A percentile compares a stretch with the other conserved stretches of the same genome.
phyloP scores from a whole-genome alignment of 30 jellyfish, hydroid and myxozoan genomes.

The Aurelia sp. region DNA sequence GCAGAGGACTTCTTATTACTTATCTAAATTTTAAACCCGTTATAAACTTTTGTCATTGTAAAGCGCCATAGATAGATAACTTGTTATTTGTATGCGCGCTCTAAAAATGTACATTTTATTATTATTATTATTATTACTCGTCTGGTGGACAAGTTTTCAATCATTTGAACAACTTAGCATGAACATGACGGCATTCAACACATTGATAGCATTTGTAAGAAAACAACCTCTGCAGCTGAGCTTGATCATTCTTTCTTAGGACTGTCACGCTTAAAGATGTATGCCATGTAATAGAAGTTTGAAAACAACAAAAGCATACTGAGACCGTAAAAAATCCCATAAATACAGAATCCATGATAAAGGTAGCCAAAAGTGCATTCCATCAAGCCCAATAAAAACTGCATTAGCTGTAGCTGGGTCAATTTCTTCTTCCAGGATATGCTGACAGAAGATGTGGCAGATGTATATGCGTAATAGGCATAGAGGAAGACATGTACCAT shows the following conservation, averaged over 20 bases:
- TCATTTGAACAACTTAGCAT: too few species aligned
- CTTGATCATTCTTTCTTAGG: neutral
- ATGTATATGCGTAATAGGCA: slow-evolving; percentile 77
- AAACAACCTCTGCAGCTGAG: too few species aligned
- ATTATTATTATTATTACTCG: too few species aligned
- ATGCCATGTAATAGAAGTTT: slow-evolving; percentile 80
- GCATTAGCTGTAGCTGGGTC: slow-evolving; percentile 87
- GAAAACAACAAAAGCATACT: slow-evolving; percentile 80
- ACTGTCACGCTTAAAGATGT: slow-evolving; percentile 15
- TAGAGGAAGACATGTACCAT: slow-evolving; percentile 84
- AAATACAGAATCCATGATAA: slow-evolving; percentile 81
- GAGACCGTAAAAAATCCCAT: slow-evolving; percentile 73
- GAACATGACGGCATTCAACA: too few species aligned
- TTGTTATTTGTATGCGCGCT: too few species aligned
- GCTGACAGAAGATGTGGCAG: slow-evolving; percentile 29
- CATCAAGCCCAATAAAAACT: slow-evolving; percentile 73
- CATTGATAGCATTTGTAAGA: too few species aligned
- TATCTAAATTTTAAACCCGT: too few species aligned
- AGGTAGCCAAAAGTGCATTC: slow-evolving; percentile 72
- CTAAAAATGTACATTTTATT: too few species aligned
- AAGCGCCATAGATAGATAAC: too few species aligned
- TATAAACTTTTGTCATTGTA: too few species aligned
- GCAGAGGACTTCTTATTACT: too few species aligned
- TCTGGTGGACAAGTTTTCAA: too few species aligned
- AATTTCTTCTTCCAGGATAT: slow-evolving; percentile 72